phyloP scores from a whole-genome alignment of 2,797 vertebrate species.

The Anguilla anguilla region DNA sequence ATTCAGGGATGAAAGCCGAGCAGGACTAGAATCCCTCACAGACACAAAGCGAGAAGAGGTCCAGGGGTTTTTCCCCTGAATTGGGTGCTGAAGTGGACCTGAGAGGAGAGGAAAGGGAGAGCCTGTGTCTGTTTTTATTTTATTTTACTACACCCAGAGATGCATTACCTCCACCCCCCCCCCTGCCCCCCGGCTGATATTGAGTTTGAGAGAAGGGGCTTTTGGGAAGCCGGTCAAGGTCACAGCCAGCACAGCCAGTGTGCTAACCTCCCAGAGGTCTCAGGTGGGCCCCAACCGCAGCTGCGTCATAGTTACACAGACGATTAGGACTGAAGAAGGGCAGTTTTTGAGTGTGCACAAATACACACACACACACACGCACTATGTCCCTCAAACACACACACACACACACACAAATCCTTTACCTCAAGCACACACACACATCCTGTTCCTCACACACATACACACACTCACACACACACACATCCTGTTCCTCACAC shows the following conservation, averaged over 20 bases:
- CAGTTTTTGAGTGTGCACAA: neutral
- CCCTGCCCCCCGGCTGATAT: neutral
- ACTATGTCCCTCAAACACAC: neutral
- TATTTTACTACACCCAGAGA: neutral
- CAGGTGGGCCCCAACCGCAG: neutral
- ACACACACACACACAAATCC: constrained; percentile 3
- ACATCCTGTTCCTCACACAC: neutral
- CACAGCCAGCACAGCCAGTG: neutral
- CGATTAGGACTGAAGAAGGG: neutral
- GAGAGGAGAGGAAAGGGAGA: neutral
- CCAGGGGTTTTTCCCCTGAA: neutral
- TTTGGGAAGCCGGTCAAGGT: neutral
- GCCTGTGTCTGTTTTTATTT: neutral
- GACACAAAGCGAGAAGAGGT: too few relatives aligned
- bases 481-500: too few relatives aligned
- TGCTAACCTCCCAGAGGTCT: neutral
- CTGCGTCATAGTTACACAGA: neutral
- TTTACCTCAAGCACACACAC: neutral
- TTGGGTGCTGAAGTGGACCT: neutral
- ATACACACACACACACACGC: neutral
- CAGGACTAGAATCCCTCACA: neutral
- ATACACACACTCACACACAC: neutral
- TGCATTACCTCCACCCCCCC: neutral
- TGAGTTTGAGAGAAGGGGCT: neutral
- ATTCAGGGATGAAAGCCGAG: neutral